phyloP scores from a whole-genome alignment of 2,888 invertebrate species.

The Mesorhabditis sp. region DNA sequence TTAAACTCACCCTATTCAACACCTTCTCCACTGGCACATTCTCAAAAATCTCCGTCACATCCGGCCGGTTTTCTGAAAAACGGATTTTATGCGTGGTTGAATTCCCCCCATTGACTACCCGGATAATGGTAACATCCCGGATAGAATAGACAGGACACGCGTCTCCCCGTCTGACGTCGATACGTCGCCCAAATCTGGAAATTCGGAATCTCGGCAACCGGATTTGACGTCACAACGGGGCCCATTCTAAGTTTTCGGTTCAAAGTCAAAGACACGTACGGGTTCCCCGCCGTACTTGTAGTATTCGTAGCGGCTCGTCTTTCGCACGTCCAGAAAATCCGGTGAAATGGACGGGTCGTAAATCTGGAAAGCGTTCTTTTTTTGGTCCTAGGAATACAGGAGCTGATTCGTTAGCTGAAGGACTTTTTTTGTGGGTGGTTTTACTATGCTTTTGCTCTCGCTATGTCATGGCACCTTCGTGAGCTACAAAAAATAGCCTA shows the following conservation, averaged over 20 bases:
- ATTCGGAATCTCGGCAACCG: neutral
- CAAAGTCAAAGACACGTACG: constrained; percentile 21
- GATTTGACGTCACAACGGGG: neutral
- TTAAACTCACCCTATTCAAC: neutral
- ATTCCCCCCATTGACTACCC: constrained; percentile 13
- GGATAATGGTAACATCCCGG: constrained; percentile 44
- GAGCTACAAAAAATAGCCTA: no score
- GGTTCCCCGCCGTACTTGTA: constrained; percentile 42
- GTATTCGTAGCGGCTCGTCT: constrained; percentile 32
- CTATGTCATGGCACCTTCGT: no score
- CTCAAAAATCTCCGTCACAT: constrained; percentile 6
- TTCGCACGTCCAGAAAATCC: constrained; percentile 40
- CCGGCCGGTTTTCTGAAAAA: neutral
- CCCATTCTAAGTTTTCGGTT: no score
- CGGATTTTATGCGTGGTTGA: neutral
- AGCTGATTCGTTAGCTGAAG: no score
- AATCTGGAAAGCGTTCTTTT: constrained; percentile 13
- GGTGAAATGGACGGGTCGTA: constrained; percentile 45
- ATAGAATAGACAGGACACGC: constrained; percentile 47
- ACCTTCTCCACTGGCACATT: neutral
- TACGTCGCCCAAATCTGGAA: constrained; percentile 50
- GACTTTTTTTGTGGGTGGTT: no score
- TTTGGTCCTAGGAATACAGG: no score
- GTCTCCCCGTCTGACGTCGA: constrained; percentile 33
- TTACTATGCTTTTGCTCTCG: no score